Evolutionary conservation across 1,140 invertebrate genomes (phyloP).

Genomic region (Saccostrea echinata): DNA sequence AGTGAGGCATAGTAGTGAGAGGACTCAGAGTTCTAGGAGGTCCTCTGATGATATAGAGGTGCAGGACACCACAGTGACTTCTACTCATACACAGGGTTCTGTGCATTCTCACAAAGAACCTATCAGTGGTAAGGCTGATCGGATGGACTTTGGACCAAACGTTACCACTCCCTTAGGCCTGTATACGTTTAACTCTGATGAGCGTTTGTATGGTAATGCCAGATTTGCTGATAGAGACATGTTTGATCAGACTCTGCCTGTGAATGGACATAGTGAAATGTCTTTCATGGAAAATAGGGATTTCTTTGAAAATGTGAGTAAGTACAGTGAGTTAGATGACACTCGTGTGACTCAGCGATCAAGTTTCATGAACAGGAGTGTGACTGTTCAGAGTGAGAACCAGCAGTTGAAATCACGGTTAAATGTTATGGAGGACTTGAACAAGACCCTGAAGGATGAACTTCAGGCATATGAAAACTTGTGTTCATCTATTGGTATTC

Average conservation of each 20-base stretch:
- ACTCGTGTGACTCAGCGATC: constrained; percentile 10
- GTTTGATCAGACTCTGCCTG: constrained; percentile 24
- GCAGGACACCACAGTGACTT: constrained; percentile 28
- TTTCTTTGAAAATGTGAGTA: constrained; percentile 22
- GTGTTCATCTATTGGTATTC: constrained; percentile 62
- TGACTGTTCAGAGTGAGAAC: constrained; percentile 38
- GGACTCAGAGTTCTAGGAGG: constrained; percentile 20
- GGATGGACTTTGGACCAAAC: background rate
- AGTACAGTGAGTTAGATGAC: constrained; percentile 27
- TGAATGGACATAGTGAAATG: background rate
- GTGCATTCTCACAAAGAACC: background rate
- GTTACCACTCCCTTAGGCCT: background rate
- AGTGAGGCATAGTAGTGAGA: constrained; percentile 33
- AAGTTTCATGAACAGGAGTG: constrained; percentile 29
- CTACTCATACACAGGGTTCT: constrained; percentile 17
- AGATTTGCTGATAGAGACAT: constrained; percentile 46
- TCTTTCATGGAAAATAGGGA: background rate
- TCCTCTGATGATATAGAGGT: constrained; percentile 47
- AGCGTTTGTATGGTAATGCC: constrained; percentile 38
- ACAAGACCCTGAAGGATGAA: constrained; percentile 79
- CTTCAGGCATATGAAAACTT: constrained; percentile 71
- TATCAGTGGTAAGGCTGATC: constrained; percentile 1
- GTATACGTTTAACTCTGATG: constrained; percentile 45
- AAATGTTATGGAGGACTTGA: constrained; percentile 76
- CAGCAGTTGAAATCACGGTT: constrained; percentile 48